phyloP scores from a whole-genome alignment of 2,888 invertebrate genomes.

The Cantharis lateralis region DNA sequence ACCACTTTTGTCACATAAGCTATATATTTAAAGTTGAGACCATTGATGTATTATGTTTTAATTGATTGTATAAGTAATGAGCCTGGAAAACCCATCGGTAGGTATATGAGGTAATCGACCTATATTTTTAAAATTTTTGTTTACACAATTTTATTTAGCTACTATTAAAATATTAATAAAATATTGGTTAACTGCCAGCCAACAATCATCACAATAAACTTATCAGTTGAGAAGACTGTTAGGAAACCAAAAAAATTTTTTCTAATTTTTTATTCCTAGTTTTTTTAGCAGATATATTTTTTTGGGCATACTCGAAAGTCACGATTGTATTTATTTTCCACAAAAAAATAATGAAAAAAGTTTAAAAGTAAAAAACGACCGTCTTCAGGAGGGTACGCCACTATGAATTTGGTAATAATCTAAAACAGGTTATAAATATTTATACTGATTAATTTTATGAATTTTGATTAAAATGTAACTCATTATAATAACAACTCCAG shows the following conservation, averaged over 20 bases:
- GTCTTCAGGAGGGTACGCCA: neutral
- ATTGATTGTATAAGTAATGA: neutral
- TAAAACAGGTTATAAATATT: neutral
- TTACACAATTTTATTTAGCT: neutral
- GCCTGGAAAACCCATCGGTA: neutral
- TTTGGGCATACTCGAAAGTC: neutral
- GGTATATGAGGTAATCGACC: neutral
- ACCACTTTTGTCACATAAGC: neutral
- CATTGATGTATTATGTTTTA: neutral
- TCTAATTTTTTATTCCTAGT: too few species aligned
- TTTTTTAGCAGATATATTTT: neutral
- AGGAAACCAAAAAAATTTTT: too few species aligned
- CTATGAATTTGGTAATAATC: neutral
- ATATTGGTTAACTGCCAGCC: too few species aligned
- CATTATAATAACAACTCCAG: neutral
- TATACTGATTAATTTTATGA: neutral
- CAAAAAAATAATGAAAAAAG: neutral
- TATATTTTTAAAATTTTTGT: neutral
- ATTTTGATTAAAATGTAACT: neutral
- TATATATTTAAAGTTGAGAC: neutral
- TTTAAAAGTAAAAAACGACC: neutral
- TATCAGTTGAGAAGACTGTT: too few species aligned
- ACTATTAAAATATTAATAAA: too few species aligned
- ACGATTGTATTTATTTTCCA: neutral
- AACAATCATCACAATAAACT: too few species aligned